These are phyloP conservation scores for Catharus fuscescens DNA, from an alignment of 2,113 vertebrate genomes.

Conservation along the genomic window DNA sequence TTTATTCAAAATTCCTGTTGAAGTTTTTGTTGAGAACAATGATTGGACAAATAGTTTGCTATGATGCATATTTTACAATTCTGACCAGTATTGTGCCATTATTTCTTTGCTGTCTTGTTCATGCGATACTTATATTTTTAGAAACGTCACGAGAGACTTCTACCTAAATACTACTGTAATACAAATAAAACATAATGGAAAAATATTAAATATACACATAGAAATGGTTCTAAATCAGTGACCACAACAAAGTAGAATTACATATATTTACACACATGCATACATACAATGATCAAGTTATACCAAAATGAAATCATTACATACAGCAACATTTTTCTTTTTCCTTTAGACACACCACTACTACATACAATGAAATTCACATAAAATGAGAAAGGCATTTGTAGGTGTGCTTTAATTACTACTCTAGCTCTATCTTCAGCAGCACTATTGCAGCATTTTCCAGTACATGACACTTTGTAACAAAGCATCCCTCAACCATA, in stretches of 20 bases:
- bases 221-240: slow-evolving; percentile 10
- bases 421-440: slow-evolving; percentile 24
- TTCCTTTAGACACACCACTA: neutral
- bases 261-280: slow-evolving; percentile 58
- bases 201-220: slow-evolving; percentile 25
- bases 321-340: neutral
- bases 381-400: slow-evolving; percentile 39
- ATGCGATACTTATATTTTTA: neutral
- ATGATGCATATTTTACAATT: neutral
- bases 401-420: slow-evolving; percentile 35
- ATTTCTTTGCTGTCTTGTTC: neutral
- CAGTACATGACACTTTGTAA: slow-evolving; percentile 5
- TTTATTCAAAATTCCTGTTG: slow-evolving; percentile 13
- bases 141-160: neutral
- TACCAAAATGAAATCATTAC: neutral
- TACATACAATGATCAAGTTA: slow-evolving; percentile 10
- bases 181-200: slow-evolving; percentile 10
- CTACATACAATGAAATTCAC: slow-evolving; percentile 20
- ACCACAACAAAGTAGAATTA: slow-evolving; percentile 31
- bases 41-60: neutral
- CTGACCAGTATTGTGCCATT: neutral
- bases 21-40: neutral
- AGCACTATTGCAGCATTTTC: slow-evolving; percentile 53
- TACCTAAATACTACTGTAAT: neutral
- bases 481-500: neutral